These are phyloP conservation scores for Enteromius paludinosus DNA, from an alignment of 2,797 vertebrate species.

Conservation along the genomic window DNA sequence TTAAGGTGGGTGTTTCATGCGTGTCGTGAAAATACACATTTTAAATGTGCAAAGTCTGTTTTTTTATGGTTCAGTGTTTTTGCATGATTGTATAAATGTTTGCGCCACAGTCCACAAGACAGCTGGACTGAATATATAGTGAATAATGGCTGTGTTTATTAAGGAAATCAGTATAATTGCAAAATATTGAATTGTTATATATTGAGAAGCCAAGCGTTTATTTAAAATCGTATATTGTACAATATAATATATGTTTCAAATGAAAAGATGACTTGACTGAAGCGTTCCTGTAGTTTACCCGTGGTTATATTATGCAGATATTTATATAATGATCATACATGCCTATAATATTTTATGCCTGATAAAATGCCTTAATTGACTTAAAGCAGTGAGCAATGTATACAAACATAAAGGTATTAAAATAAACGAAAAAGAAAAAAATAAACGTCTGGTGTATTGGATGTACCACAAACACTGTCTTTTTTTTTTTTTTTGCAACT, in stretches of 20 bases:
- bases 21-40: conserved; percentile 51
- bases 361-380: neutral
- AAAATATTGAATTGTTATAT: neutral
- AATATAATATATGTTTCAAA: neutral
- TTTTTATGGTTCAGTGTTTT: neutral
- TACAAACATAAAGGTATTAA: neutral
- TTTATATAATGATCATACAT: neutral
- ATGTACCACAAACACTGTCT: neutral
- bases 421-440: neutral
- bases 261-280: neutral
- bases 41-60: conserved; percentile 23
- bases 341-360: neutral
- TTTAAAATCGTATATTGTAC: neutral
- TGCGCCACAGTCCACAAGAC: neutral
- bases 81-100: neutral
- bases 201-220: neutral
- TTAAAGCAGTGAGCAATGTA: conserved; percentile 3
- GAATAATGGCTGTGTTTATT: neutral
- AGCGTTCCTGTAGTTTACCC: neutral
- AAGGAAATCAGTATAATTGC: neutral
- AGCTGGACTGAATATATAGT: neutral
- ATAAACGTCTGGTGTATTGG: conserved; percentile 1
- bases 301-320: neutral
- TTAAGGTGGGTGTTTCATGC: conserved; percentile 59
- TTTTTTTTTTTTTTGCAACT: neutral